Evolutionary conservation across 2,888 invertebrate genomes (phyloP), one percentile per base, ranked within the genome.

Genomic region (Gari tellinella): DNA sequence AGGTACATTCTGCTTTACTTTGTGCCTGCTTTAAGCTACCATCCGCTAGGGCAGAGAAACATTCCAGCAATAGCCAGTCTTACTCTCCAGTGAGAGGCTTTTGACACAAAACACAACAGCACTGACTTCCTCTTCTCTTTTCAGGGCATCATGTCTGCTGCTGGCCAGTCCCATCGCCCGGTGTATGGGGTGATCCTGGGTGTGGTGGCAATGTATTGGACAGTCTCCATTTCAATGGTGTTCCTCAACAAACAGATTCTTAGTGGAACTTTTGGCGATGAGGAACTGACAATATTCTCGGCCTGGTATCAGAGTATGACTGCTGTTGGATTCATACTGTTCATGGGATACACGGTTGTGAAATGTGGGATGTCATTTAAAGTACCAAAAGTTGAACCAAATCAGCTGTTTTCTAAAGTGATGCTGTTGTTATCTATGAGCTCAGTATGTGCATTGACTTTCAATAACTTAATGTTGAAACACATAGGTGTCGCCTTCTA

Each of bases 141-240:
- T n/a, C n/a, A n/a, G n/a, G n/a, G n/a, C n/a, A n/a, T n/a, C 45
- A 57, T 57, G 57, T 31, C 31, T 31, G 31, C 26, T 12, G 23
- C 45, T 14, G 57, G 57, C 25, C 57, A 57, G 31, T 37, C 63
- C 56, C 21, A 31, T 12, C 51, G 63, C 15, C 62, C 56, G 7
- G 14, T 46, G 7, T 73, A 78, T 38, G 48, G 61, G 38, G 17
- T 72, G n/a, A 67, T 88, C 4, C 65, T 75, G 0, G 70, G 73
- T n/a, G 89, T 91, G 10, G 79, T 91, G 14, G 52, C 70, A 8
- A 69, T 83, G 25, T 92, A 92, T 80, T 91, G 98, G 98, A 89
- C 95, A 61, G 94, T 98, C 21, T 98, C 98, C 19, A 99, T 99
- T 88, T 93, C 96, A 5, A 97, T 98, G 89, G 98, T 99, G 40